Percentiles rank a stretch among this genome's conserved stretches.
phyloP scores from a whole-genome alignment of 1,140 invertebrate species.

The Drosophila funebris region DNA sequence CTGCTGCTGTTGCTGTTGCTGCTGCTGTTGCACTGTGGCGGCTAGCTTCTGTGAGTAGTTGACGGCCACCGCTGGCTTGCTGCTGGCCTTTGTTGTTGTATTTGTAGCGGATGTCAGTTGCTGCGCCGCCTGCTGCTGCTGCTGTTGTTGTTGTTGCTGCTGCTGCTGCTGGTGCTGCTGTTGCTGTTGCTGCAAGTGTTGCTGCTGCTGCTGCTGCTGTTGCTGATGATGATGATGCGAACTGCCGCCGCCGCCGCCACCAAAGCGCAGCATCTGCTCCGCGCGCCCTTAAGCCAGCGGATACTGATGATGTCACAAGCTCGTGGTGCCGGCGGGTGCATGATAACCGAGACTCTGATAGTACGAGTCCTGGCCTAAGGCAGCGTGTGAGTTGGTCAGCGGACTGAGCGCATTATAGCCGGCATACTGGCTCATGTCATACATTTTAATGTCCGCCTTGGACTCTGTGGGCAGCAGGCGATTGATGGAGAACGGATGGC shows the following conservation, averaged over 20 bases:
- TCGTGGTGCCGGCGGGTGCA: slow-evolving; percentile 87
- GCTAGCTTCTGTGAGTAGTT: slow-evolving; percentile 67
- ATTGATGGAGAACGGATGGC: slow-evolving; percentile 97
- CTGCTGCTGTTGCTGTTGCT: slow-evolving; percentile 45
- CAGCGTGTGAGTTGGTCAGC: slow-evolving; percentile 86
- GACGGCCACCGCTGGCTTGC: slow-evolving; percentile 57
- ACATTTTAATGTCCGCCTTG: slow-evolving; percentile 93
- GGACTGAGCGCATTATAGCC: slow-evolving; percentile 87
- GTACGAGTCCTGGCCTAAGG: slow-evolving; percentile 89
- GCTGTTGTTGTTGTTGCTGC: slow-evolving; percentile 45
- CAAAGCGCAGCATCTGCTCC: slow-evolving; percentile 81
- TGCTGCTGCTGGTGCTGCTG: slow-evolving; percentile 47
- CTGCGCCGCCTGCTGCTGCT: slow-evolving; percentile 65
- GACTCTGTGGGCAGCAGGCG: slow-evolving; percentile 93
- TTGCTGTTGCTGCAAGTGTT: slow-evolving; percentile 66
- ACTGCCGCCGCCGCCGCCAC: slow-evolving; percentile 12
- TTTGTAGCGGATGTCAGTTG: slow-evolving; percentile 78
- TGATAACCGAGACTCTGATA: slow-evolving; percentile 92
- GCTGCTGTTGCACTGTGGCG: slow-evolving; percentile 44
- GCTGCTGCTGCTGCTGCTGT: slow-evolving; percentile 68
- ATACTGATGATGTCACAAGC: slow-evolving; percentile 90
- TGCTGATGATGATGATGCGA: slow-evolving; percentile 72
- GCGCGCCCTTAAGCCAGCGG: slow-evolving; percentile 87
- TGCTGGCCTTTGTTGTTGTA: slow-evolving; percentile 60
- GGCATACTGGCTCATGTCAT: slow-evolving; percentile 89